Percentiles rank a stretch among this genome's conserved stretches.
Conservation (phyloP, 1,140 invertebrate genomes). For the Sweltsa coloradensis region DNA sequence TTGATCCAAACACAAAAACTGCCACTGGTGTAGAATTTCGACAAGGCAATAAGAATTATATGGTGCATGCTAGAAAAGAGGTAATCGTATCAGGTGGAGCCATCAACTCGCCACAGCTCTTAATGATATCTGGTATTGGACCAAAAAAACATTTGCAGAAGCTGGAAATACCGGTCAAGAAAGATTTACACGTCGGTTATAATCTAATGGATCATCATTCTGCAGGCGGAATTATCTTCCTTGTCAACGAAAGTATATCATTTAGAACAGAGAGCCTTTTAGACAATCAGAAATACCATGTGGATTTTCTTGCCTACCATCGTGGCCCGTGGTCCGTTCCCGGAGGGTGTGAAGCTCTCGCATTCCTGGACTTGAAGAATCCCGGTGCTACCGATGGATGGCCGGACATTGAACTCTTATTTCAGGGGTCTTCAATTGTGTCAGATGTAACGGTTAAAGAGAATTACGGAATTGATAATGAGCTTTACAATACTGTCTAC, state of each 20-base stretch:
- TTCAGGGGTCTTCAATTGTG: slow-evolving; percentile 40
- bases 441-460: slow-evolving; percentile 29
- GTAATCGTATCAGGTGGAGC: slow-evolving; percentile 26
- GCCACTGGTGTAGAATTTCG: slow-evolving; percentile 47
- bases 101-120: slow-evolving; percentile 25
- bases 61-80: slow-evolving; percentile 23
- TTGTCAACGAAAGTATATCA: slow-evolving; percentile 31
- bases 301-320: slow-evolving; percentile 36
- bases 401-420: slow-evolving; percentile 63
- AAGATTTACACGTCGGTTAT: slow-evolving; percentile 29
- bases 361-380: slow-evolving; percentile 59
- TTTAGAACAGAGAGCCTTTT: slow-evolving; percentile 16
- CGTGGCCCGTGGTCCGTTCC: slow-evolving; percentile 60
- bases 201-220: slow-evolving; percentile 47
- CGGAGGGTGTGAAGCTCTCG: slow-evolving; percentile 67
- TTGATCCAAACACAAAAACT: slow-evolving; percentile 50
- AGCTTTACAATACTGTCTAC: slow-evolving; percentile 13
- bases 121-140: slow-evolving; percentile 34
- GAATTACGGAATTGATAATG: slow-evolving; percentile 9
- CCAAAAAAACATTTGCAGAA: slow-evolving; percentile 24
- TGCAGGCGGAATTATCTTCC: slow-evolving; percentile 38
- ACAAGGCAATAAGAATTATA: slow-evolving; percentile 10
- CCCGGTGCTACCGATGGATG: slow-evolving; percentile 45
- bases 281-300: slow-evolving; percentile 23
- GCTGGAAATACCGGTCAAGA: slow-evolving; percentile 9